Percentiles rank a stretch among this genome's conserved stretches.
phyloP scores from a whole-genome alignment of 1,140 invertebrate species.

The Eueides isabella region DNA sequence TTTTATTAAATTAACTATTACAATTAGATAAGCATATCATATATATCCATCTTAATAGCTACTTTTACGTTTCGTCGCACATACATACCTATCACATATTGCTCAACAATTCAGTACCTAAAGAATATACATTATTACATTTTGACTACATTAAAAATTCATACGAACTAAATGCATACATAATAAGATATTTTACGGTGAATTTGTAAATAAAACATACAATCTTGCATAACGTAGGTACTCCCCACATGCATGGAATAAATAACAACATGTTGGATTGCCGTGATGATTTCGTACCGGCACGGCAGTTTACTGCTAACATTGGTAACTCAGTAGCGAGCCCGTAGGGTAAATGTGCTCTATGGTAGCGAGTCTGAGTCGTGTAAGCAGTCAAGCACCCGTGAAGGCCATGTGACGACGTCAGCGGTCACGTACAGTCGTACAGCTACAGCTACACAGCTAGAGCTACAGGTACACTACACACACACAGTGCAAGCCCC shows the following conservation, averaged over 20 bases:
- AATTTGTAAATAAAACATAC: slow-evolving; percentile 12
- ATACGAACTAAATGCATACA: slow-evolving; percentile 7
- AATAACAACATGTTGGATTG: slow-evolving; percentile 1
- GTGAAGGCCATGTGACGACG: slow-evolving; percentile 68
- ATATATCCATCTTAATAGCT: background rate
- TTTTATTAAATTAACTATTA: background rate
- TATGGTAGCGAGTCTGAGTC: background rate
- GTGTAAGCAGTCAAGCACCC: slow-evolving; percentile 59
- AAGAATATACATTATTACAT: background rate
- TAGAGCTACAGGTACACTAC: too few relatives aligned
- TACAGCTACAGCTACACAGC: too few relatives aligned
- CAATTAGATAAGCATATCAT: background rate
- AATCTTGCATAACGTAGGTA: slow-evolving; percentile 17
- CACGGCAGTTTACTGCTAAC: slow-evolving; percentile 4
- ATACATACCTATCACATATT: background rate
- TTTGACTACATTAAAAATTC: background rate
- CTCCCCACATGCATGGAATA: slow-evolving; percentile 1
- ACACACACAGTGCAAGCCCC: slow-evolving; percentile 23
- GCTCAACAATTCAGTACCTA: background rate
- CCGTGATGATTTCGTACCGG: slow-evolving; percentile 14
- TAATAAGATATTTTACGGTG: slow-evolving; percentile 1
- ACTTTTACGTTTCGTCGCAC: background rate
- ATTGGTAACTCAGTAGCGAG: background rate
- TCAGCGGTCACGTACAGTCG: slow-evolving; percentile 45
- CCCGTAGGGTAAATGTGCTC: too few relatives aligned